Percentiles rank a stretch among this genome's conserved stretches.
Evolutionary conservation across 2,113 vertebrate genomes (phyloP).

Genomic region (Vanacampus margaritifer): DNA sequence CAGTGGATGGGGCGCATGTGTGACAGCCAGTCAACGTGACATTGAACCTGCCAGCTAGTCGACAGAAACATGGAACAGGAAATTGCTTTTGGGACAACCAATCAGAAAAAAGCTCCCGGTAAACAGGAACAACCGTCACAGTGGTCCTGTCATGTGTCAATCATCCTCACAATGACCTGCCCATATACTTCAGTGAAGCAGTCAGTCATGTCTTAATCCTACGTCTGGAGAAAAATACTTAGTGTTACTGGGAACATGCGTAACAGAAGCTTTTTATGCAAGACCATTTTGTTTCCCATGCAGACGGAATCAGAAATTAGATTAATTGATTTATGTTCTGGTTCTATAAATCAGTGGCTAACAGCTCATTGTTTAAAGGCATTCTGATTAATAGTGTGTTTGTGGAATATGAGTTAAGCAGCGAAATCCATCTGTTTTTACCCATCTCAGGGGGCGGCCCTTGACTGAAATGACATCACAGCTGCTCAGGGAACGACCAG

Average conservation of each 20-base stretch:
- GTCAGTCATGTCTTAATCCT: conserved; percentile 57
- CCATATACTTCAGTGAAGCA: conserved; percentile 42
- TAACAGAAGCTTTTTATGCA: background rate
- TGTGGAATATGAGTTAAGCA: too few relatives aligned
- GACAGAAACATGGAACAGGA: conserved; percentile 72
- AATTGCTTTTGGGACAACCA: conserved; percentile 72
- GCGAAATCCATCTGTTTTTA: too few relatives aligned
- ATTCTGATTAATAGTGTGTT: too few relatives aligned
- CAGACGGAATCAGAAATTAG: background rate
- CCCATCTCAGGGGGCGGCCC: too few relatives aligned
- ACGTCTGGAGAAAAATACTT: conserved; percentile 31
- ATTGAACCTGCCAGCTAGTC: conserved; percentile 54
- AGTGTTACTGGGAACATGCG: conserved; percentile 10
- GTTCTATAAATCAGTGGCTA: background rate
- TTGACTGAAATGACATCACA: too few relatives aligned
- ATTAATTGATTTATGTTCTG: background rate
- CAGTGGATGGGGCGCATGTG: conserved; percentile 4
- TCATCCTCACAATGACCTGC: conserved; percentile 66
- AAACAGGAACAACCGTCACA: conserved; percentile 67
- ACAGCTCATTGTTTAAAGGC: background rate
- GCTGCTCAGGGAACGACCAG: too few relatives aligned
- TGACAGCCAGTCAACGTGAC: conserved; percentile 52
- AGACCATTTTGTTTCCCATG: background rate
- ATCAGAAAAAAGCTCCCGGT: conserved; percentile 59
- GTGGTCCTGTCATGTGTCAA: conserved; percentile 64